phyloP scores from a whole-genome alignment of 2,797 vertebrate genomes.

The Neosilurus hyrtlii region DNA sequence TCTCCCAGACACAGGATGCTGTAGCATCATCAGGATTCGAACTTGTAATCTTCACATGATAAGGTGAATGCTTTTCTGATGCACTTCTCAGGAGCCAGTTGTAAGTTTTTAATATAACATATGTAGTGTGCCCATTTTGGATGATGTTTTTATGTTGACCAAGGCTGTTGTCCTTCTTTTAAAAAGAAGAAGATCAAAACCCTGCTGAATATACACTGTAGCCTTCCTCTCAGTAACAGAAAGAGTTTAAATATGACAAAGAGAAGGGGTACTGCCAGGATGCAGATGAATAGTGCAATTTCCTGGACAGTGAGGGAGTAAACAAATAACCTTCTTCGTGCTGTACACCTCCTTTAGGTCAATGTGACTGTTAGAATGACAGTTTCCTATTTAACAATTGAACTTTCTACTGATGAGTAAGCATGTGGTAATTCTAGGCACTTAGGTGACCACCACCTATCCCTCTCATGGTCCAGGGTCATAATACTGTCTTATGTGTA shows the following conservation, averaged over 20 bases:
- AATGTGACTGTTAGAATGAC: not conserved
- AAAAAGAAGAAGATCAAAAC: not conserved
- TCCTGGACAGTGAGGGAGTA: not conserved
- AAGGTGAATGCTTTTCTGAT: not conserved
- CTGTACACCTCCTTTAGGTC: not conserved
- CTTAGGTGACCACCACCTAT: not conserved
- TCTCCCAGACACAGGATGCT: too few species aligned
- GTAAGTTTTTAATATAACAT: not conserved
- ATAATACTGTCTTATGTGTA: not conserved
- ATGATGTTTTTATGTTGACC: not conserved
- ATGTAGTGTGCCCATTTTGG: not conserved
- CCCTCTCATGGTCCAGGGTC: not conserved
- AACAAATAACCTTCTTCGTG: not conserved
- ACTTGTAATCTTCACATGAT: not conserved
- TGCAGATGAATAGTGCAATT: not conserved
- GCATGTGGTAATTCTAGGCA: constrained; percentile 1
- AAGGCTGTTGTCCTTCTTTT: not conserved
- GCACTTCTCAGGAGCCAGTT: not conserved
- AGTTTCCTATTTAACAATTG: not conserved
- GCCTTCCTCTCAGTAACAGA: not conserved
- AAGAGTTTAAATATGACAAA: not conserved
- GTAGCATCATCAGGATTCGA: not conserved
- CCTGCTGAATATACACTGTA: not conserved
- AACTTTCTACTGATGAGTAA: not conserved
- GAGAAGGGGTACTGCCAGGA: not conserved